Base-by-base conservation (phyloP, 2,113 vertebrate genomes). In the Oryzias woworae region DNA sequence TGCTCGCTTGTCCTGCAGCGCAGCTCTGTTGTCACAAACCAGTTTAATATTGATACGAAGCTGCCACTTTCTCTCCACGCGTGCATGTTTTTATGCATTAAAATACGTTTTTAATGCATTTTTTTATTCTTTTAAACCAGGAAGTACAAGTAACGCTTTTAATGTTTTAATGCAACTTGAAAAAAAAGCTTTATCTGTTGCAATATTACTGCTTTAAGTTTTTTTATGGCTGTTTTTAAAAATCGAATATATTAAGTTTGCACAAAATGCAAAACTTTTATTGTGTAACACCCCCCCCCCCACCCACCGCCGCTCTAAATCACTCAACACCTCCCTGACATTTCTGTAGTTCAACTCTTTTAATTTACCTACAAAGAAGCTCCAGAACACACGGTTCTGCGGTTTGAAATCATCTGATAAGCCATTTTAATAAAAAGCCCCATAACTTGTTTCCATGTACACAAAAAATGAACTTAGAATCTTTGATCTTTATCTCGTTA, bases 21-120 rank as follows among this genome's bases (percentile, higher is more conserved):
- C 58, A 45, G 65, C 16, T 3, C 65, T 61, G 78, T 48, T 83
- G 69, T 80, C 53, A 62, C 75, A 70, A 75, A 78, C 51, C 20
- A 63, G 52, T 56, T 81, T 59, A 81, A 75, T 81, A 84, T 86
- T 73, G 75, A 88, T 84, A 59, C 69, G 58, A 12, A 81, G 82
- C 62, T 74, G 42, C 52, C 69, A 45, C 53, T 66, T 58, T 78
- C 54, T 63, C 52, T 18, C 14, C 17, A 17, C n/a, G 16, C n/a
- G 36, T 2, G 16, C n/a, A 10, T 2, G 45, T 18, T 47, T 18
- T 48, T 48, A 2, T 2, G 36, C 36, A 36, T 36, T 36, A 36
- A 12, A 36, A 36, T 12, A 12, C 10, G 8, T 36, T 36, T 36
- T 36, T 12, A 6, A 5, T 28, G 5, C 5, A 26, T 26, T 26